A percentile compares a stretch with the other conserved stretches of the same genome.
These are phyloP conservation scores for Clinocottus analis DNA, from an alignment of 2,113 vertebrate genomes.

Conservation along the genomic window DNA sequence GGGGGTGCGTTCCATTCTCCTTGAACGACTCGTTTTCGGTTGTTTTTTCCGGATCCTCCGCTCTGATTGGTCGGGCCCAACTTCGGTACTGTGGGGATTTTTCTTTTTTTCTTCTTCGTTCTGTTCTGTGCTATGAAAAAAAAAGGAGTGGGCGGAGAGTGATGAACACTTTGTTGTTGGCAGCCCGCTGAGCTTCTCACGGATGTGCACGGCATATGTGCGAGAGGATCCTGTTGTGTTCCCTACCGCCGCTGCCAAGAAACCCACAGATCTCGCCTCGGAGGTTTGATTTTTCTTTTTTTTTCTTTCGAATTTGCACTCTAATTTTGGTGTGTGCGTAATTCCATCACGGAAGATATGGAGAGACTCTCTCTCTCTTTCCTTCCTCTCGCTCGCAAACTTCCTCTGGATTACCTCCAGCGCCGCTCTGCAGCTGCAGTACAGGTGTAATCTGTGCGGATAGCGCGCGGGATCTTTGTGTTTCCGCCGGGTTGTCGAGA, in stretches of 20 bases:
- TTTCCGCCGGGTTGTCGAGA: constrained; percentile 6
- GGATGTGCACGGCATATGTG: constrained; percentile 75
- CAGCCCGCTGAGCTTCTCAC: constrained; percentile 64
- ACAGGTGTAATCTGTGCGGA: constrained; percentile 51
- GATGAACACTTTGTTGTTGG: constrained; percentile 69
- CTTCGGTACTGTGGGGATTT: constrained; percentile 16
- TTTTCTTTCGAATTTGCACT: constrained; percentile 65
- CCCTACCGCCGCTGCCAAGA: constrained; percentile 63
- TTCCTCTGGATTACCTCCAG: constrained; percentile 65
- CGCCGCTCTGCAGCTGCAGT: constrained; percentile 27
- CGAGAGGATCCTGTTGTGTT: constrained; percentile 70
- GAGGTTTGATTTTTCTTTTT: constrained; percentile 67
- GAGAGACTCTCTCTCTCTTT: constrained; percentile 42
- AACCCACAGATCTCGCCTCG: constrained; percentile 67
- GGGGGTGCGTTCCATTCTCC: constrained; percentile 79
- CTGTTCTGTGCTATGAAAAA: constrained; percentile 34
- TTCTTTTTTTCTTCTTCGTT: background rate
- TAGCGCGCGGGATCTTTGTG: constrained; percentile 14
- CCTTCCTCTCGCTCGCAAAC: constrained; percentile 29
- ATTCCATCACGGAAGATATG: constrained; percentile 57
- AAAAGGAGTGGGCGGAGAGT: constrained; percentile 68
- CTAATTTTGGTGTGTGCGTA: constrained; percentile 63
- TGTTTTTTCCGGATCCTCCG: constrained; percentile 59
- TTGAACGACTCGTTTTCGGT: constrained; percentile 75
- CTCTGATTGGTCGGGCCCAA: constrained; percentile 58